Evolutionary conservation across 1,140 invertebrate species (phyloP).

Genomic region (Drosophila hydei): DNA sequence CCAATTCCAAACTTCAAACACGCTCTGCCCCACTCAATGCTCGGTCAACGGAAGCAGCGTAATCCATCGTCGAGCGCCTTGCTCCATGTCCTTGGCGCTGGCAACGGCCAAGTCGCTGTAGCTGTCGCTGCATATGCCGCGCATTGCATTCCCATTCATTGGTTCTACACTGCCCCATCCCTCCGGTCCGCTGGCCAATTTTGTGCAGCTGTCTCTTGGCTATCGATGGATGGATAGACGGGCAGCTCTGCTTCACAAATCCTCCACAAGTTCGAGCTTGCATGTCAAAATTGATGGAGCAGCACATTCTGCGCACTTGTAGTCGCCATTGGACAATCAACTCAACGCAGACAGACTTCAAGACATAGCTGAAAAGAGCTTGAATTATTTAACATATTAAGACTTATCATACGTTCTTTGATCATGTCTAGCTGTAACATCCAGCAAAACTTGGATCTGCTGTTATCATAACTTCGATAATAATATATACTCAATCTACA

Average conservation of each 20-base stretch:
- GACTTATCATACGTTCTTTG: background rate
- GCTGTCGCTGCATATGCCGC: slow-evolving; percentile 42
- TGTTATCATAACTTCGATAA: too few species aligned
- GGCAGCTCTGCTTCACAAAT: slow-evolving; percentile 26
- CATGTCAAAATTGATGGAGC: slow-evolving; percentile 64
- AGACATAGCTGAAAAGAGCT: background rate
- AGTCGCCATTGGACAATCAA: background rate
- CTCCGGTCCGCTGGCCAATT: slow-evolving; percentile 47
- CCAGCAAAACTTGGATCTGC: too few species aligned
- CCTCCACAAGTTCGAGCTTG: slow-evolving; percentile 14
- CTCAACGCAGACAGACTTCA: background rate
- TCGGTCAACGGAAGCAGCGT: slow-evolving; percentile 55
- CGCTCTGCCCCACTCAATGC: slow-evolving; percentile 17
- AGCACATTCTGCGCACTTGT: background rate
- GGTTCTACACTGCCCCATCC: background rate
- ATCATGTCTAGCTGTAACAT: too few species aligned
- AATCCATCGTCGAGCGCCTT: slow-evolving; percentile 73
- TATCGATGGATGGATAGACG: slow-evolving; percentile 57
- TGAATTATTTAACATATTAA: background rate
- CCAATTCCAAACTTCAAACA: background rate
- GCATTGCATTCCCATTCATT: slow-evolving; percentile 37
- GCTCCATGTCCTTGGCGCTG: slow-evolving; percentile 59
- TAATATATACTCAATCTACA: too few species aligned
- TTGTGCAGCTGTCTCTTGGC: slow-evolving; percentile 71
- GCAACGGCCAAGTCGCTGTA: slow-evolving; percentile 20